Percentiles rank a stretch among this genome's conserved stretches.
Evolutionary conservation across 1,140 invertebrate species (phyloP).

Genomic region (Drosophila parabipectinata): DNA sequence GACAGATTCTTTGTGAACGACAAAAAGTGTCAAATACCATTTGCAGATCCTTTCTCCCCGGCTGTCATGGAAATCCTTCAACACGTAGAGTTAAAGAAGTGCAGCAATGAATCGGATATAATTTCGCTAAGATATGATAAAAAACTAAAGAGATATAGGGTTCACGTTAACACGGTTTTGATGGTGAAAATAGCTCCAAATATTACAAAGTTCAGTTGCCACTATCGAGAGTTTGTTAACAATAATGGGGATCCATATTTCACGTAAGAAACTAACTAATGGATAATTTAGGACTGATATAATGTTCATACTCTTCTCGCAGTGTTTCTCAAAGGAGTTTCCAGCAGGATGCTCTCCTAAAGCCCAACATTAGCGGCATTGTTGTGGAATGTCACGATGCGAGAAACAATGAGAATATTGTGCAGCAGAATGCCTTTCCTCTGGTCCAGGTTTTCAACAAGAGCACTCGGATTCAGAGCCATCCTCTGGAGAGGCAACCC

Average conservation of each 20-base stretch:
- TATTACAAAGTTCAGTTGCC: background rate
- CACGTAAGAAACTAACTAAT: background rate
- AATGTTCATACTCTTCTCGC: background rate
- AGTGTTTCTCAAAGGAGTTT: constrained; percentile 8
- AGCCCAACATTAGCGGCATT: constrained; percentile 11
- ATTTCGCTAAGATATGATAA: constrained; percentile 24
- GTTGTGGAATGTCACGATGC: constrained; percentile 38
- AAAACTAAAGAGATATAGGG: constrained; percentile 6
- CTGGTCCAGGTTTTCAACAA: constrained; percentile 22
- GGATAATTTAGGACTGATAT: too few species aligned
- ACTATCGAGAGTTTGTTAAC: constrained; percentile 20
- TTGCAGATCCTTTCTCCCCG: constrained; percentile 36
- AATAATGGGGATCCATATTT: background rate
- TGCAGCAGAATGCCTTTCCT: constrained; percentile 49
- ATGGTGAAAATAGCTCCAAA: constrained; percentile 1
- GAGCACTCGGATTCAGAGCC: background rate
- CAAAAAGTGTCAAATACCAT: constrained; percentile 44
- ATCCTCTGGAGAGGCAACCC: constrained; percentile 2
- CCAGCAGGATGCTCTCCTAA: background rate
- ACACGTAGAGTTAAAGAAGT: constrained; percentile 15
- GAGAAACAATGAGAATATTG: background rate
- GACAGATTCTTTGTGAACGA: constrained; percentile 43
- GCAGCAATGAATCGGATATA: constrained; percentile 14
- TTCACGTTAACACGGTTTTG: constrained; percentile 5
- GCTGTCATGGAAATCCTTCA: constrained; percentile 5